phyloP scores from a whole-genome alignment of 2,797 vertebrate species.

The Parambassis ranga region DNA sequence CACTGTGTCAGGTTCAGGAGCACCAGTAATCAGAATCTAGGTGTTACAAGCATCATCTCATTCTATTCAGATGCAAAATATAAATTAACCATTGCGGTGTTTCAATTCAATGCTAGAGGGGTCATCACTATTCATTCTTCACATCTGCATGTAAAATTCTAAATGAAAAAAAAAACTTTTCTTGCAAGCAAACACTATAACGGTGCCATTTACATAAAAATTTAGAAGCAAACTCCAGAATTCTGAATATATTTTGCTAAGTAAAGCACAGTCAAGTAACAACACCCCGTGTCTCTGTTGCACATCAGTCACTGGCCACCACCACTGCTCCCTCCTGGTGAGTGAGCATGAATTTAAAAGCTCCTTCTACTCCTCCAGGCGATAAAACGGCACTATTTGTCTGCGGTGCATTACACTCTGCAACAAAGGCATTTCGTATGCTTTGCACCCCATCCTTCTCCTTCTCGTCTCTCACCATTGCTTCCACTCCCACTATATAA shows the following conservation, averaged over 20 bases:
- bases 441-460: constrained; percentile 41
- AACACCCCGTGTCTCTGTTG: constrained; percentile 46
- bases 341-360: constrained; percentile 76
- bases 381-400: constrained; percentile 70
- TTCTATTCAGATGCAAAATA: no score
- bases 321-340: constrained; percentile 44
- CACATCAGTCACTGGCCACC: constrained; percentile 55
- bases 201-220: background rate
- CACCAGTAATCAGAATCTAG: background rate
- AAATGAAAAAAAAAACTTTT: no score
- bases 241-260: constrained; percentile 22
- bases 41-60: no score
- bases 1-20: background rate
- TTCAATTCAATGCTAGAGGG: no score
- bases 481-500: constrained; percentile 48
- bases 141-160: background rate
- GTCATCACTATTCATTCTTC: background rate
- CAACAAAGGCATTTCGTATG: constrained; percentile 63
- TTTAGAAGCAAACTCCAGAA: background rate
- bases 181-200: no score
- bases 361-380: constrained; percentile 59
- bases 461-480: constrained; percentile 16
- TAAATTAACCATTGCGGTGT: no score
- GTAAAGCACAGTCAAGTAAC: constrained; percentile 39
- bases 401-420: constrained; percentile 66